A percentile compares a stretch with the other conserved stretches of the same genome.
These are phyloP conservation scores for Tortricodes alternella DNA, from an alignment of 2,888 invertebrate species.

Conservation along the genomic window DNA sequence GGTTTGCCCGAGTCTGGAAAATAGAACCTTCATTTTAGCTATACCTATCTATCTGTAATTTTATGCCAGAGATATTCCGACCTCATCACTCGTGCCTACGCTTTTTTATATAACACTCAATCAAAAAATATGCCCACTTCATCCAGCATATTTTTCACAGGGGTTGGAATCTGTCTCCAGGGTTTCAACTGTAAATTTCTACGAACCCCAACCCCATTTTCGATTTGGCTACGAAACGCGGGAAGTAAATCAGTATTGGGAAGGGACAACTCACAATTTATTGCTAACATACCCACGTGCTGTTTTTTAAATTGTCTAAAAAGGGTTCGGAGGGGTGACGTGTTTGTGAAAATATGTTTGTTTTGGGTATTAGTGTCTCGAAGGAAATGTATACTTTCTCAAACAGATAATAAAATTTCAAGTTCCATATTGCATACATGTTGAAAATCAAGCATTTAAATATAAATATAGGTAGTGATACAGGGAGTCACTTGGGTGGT, in stretches of 20 bases:
- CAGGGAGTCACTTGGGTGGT: too few species aligned
- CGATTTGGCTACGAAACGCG: constrained; percentile 42
- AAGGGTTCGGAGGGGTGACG: constrained; percentile 16
- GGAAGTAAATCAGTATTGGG: constrained; percentile 36
- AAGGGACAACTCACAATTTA: constrained; percentile 37
- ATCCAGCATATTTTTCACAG: constrained; percentile 47
- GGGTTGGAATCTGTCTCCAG: constrained; percentile 52
- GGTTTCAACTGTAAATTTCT: constrained; percentile 54
- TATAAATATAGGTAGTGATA: too few species aligned
- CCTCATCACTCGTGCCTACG: too few species aligned
- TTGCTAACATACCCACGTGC: constrained; percentile 35
- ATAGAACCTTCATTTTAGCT: too few species aligned
- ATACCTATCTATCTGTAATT: too few species aligned
- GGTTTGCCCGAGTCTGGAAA: too few species aligned
- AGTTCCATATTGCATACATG: too few species aligned
- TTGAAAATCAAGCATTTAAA: too few species aligned
- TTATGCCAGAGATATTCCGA: too few species aligned
- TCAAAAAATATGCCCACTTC: constrained; percentile 48
- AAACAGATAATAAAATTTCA: too few species aligned
- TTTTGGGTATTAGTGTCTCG: background rate
- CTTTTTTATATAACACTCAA: background rate
- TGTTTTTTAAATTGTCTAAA: constrained; percentile 29
- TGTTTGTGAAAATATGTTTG: constrained; percentile 16
- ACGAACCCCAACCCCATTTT: constrained; percentile 40
- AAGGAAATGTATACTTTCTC: too few species aligned